Base-by-base conservation (phyloP, 2,113 vertebrate species). In the Ameiurus melas region DNA sequence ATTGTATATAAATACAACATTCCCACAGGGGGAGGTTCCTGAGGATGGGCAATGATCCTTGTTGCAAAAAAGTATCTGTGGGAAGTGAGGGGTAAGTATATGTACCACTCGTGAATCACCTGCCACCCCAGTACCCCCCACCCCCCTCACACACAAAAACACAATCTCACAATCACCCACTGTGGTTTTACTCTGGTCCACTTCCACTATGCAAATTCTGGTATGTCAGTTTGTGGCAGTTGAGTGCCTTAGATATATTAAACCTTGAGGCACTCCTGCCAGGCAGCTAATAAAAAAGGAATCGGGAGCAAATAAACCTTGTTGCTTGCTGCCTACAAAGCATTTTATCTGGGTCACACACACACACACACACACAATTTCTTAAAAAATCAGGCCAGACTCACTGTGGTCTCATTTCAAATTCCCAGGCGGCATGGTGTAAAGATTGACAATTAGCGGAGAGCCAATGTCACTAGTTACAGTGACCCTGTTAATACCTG, bases 221-320 rank as follows among this genome's bases (percentile, higher is more conserved):
- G 22, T 68, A 57, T 39, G 55, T 70, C 33, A 81, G 55, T 85
- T 73, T n/a, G 53, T 87, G 82, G 73, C 43, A 82, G 25, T 70
- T 82, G 17, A 89, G 57, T 64, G 33, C 64, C 39, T 51, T 0
- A 62, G 53, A 82, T 84, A n/a, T 66, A 85, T 60, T 85, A 78
- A 51, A 86, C 43, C 47, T 57, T 5, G n/a, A 84, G 78, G 39
- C 68, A 79, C 39, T 91, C 82, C 86, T 85, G 73, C 79, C 62
- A 47, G 87, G 86, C 88, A 92, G 83, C 90, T 90, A 92, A 92
- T 90, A 89, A 93, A 91, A 94, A 92, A 78, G 85, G 92, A 90
- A 93, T 91, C 90, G 93, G 91, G 53, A 81, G 89, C 87, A 91
- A 93, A 92, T 92, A 93, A 93, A 62, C 30, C 13, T 10, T 39